Percentiles rank a stretch among this genome's conserved stretches.
These are phyloP conservation scores for Pipa parva DNA, from an alignment of 2,113 vertebrate species.

Conservation along the genomic window DNA sequence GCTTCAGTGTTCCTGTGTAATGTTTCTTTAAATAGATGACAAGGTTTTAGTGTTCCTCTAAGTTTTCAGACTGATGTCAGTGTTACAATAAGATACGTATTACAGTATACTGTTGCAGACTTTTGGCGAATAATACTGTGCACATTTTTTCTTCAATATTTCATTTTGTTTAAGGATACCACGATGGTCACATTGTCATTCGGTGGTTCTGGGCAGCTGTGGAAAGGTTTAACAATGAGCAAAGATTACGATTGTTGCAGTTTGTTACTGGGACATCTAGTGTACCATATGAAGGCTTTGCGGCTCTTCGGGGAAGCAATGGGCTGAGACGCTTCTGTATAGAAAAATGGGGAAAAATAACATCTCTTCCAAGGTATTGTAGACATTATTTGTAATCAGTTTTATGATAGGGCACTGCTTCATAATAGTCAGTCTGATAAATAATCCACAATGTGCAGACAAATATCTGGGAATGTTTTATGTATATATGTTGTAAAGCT, in stretches of 20 bases:
- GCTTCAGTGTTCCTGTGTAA: too few species aligned
- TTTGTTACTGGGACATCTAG: constrained; percentile 96
- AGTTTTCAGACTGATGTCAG: too few species aligned
- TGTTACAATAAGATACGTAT: too few species aligned
- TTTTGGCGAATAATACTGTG: neutral
- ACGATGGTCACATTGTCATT: constrained; percentile 93
- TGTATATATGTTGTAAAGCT: too few species aligned
- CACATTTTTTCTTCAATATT: neutral
- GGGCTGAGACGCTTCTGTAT: constrained; percentile 93
- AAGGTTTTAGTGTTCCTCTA: too few species aligned
- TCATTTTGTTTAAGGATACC: constrained; percentile 73
- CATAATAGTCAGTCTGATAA: too few species aligned
- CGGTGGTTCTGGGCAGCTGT: constrained; percentile 96
- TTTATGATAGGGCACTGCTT: too few species aligned
- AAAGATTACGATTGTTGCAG: constrained; percentile 87
- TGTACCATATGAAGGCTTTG: constrained; percentile 93
- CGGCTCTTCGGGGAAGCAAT: constrained; percentile 87
- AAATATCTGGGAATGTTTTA: too few species aligned
- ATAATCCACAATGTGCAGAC: too few species aligned
- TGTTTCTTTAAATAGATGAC: too few species aligned
- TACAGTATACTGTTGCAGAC: too few species aligned
- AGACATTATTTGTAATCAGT: too few species aligned
- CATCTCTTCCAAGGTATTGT: constrained; percentile 87
- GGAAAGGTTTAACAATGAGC: constrained; percentile 95
- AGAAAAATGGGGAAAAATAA: constrained; percentile 97